Evolutionary conservation across 2,888 invertebrate species (phyloP).

Genomic region (Camptogramma bilineatum): DNA sequence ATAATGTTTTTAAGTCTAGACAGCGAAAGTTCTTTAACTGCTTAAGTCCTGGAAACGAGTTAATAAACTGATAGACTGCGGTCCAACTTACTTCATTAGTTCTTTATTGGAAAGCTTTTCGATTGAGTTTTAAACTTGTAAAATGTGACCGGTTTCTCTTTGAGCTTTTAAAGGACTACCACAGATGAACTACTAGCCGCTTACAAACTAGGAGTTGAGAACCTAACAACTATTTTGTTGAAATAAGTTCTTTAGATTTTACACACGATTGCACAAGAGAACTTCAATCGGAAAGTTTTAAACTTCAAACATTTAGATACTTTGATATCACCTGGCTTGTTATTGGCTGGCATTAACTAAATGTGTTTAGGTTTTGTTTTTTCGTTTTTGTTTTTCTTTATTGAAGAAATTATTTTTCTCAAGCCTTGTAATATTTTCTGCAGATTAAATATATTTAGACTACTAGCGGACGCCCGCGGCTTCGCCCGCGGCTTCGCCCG

Average conservation of each 20-base stretch:
- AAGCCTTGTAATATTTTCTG: no score
- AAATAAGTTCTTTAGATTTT: conserved; percentile 8
- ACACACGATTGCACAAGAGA: conserved; percentile 1
- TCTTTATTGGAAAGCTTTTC: conserved; percentile 28
- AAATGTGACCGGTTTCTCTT: conserved; percentile 23
- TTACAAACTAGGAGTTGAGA: background rate
- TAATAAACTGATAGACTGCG: conserved; percentile 30
- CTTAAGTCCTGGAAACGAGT: conserved; percentile 19
- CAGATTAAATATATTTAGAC: no score
- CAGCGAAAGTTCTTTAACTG: conserved; percentile 15
- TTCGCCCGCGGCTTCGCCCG: no score
- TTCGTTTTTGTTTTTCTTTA: no score
- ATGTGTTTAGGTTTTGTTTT: no score
- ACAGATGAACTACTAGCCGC: background rate
- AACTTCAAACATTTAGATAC: background rate
- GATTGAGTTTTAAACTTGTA: conserved; percentile 28
- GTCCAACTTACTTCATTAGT: conserved; percentile 31
- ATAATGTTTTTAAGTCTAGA: conserved; percentile 15
- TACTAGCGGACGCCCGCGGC: no score
- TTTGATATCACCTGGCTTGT: background rate
- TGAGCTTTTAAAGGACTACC: conserved; percentile 16
- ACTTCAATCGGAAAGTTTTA: background rate
- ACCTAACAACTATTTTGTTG: conserved; percentile 1
- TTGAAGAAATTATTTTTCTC: no score
- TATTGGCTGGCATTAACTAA: no score